phyloP scores from a whole-genome alignment of 2,888 invertebrate genomes.

The Thecocarcelia acutangulata region DNA sequence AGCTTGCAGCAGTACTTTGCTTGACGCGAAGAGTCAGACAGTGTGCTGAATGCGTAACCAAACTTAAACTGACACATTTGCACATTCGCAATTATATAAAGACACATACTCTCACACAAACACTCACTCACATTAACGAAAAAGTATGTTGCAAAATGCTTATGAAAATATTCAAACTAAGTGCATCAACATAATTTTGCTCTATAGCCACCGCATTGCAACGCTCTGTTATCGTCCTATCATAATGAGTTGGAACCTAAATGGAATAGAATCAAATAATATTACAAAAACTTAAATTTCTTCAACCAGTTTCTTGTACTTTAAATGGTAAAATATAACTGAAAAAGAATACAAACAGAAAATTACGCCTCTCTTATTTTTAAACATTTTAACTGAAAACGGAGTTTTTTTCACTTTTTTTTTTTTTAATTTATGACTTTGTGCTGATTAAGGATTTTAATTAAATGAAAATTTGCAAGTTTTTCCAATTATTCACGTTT shows the following conservation, averaged over 20 bases:
- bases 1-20: slow-evolving; percentile 18
- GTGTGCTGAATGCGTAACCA: slow-evolving; percentile 54
- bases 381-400: slow-evolving; percentile 34
- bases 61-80: not conserved
- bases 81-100: not conserved
- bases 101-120: not conserved
- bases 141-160: slow-evolving; percentile 17
- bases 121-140: not conserved
- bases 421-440: slow-evolving; percentile 71
- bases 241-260: slow-evolving; percentile 51
- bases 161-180: slow-evolving; percentile 15
- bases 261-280: slow-evolving; percentile 33
- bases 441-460: slow-evolving; percentile 73
- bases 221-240: slow-evolving; percentile 36
- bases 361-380: slow-evolving; percentile 52
- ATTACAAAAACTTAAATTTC: slow-evolving; percentile 21
- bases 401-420: not conserved
- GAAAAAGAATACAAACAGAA: slow-evolving; percentile 20
- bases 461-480: slow-evolving; percentile 73
- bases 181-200: slow-evolving; percentile 21
- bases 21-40: slow-evolving; percentile 2
- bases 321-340: slow-evolving; percentile 29
- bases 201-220: not conserved
- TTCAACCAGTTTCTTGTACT: slow-evolving; percentile 43
- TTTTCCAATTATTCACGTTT: slow-evolving; percentile 75